Base-by-base conservation (phyloP, 2,888 invertebrate genomes). In the Polia nebulosa region DNA sequence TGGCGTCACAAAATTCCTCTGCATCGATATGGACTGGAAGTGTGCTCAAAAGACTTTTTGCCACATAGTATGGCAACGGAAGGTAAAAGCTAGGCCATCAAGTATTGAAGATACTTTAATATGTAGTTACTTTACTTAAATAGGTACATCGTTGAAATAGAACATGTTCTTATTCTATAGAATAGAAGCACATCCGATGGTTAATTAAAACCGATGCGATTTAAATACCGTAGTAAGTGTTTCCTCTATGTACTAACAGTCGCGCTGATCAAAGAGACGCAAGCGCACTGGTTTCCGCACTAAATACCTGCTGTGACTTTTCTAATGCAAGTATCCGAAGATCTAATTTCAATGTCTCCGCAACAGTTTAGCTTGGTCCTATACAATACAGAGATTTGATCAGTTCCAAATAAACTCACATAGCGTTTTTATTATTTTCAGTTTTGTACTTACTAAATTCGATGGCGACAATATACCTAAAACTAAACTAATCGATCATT, bases 161-260 rank as follows among this genome's bases (percentile, higher is more conserved):
- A 56, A 55, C 22, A 27, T 22, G 13, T 52, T 13, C 47, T 49
- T 49, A 25, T 78, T 64, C 73, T 53, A 60, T 32, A 49, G 25
- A 75, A 64, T 27, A 36, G 44, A 39, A 39, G 20, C 47, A 56
- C 78, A 78, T 76, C 73, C 64, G 29, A 76, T 58, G 17, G 9
- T 72, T 78, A 53, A 75, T 78, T 76, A 64, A 72, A 76, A 44
- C 25, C 34, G 41, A 60, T 52, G 41, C 73, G 36, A 68, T 78
- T 74, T 79, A 68, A 68, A 79, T 77, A 51, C 75, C 68, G 47
- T 36, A 57, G 44, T 78, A 68, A 77, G 53, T 58, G 57, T 25
- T 63, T 79, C 57, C 67, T 68, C 20, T 70, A 11, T 39, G 73
- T 52, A 39, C 41, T 34, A 25, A 17, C 20, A 6, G 62, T 34